These are phyloP conservation scores for Hylaeus anthracinus DNA, from an alignment of 1,140 invertebrate species.

Conservation along the genomic window DNA sequence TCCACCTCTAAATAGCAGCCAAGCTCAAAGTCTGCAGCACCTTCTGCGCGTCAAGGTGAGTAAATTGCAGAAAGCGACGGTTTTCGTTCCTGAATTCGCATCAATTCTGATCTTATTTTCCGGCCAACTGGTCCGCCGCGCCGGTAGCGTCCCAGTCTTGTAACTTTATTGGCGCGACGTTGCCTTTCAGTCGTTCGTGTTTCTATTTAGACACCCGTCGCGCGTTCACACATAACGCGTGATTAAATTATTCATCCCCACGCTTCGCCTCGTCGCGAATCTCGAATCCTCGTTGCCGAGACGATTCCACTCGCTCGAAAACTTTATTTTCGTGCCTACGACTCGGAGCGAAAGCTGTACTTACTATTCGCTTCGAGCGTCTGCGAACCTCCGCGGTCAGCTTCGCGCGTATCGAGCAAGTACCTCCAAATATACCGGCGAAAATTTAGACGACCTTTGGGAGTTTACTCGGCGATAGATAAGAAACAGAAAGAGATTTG, in stretches of 20 bases:
- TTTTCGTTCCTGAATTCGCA: conserved; percentile 26
- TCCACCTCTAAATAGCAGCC: conserved; percentile 77
- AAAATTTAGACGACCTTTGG: too few species aligned
- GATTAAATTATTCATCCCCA: conserved; percentile 22
- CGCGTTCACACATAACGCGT: conserved; percentile 20
- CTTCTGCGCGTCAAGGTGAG: conserved; percentile 80
- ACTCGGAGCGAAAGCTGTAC: too few species aligned
- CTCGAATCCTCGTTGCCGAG: too few species aligned
- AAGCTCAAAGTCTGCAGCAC: conserved; percentile 78
- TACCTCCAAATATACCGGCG: too few species aligned
- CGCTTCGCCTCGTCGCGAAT: background rate
- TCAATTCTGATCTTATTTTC: conserved; percentile 47
- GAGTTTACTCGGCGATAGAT: too few species aligned
- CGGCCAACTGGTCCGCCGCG: background rate
- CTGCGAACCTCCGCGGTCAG: too few species aligned
- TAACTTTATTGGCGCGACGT: background rate
- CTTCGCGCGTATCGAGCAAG: too few species aligned
- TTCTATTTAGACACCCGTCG: conserved; percentile 28
- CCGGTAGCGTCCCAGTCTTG: too few species aligned
- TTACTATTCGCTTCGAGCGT: too few species aligned
- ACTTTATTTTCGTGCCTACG: background rate
- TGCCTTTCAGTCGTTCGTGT: background rate
- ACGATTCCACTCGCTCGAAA: background rate
- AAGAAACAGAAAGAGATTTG: conserved; percentile 15
- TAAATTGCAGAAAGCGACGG: conserved; percentile 52